Evolutionary conservation across 2,888 invertebrate species (phyloP).

Genomic region (Drosophila neonasuta): DNA sequence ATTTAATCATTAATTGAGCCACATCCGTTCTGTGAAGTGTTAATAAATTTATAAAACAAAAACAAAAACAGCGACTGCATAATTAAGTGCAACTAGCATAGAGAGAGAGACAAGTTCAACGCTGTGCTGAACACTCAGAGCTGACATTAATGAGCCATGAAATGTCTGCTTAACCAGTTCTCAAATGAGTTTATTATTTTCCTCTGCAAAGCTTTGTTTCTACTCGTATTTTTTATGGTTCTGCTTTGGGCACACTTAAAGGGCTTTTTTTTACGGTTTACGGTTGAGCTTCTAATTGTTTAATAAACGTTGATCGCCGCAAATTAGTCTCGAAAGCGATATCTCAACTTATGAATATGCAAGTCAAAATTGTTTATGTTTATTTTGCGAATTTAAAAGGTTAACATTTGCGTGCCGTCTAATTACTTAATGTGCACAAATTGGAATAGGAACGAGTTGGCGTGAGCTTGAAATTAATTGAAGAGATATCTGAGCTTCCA

Average conservation of each 20-base stretch:
- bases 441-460: not conserved
- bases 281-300: slow-evolving; percentile 1
- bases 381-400: not conserved
- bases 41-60: slow-evolving; percentile 57
- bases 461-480: not conserved
- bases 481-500: not conserved
- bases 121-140: slow-evolving; percentile 27
- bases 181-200: slow-evolving; percentile 20
- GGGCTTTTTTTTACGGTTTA: not conserved
- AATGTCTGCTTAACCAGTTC: slow-evolving; percentile 62
- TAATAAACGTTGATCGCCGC: not conserved
- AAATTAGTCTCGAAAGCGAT: not conserved
- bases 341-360: not conserved
- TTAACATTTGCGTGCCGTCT: slow-evolving; percentile 3
- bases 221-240: slow-evolving; percentile 1
- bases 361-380: not conserved
- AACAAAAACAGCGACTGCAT: slow-evolving; percentile 27
- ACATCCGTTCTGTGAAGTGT: slow-evolving; percentile 23
- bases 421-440: not conserved
- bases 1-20: not conserved
- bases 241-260: slow-evolving; percentile 3
- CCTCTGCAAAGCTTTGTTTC: slow-evolving; percentile 10
- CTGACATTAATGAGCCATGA: slow-evolving; percentile 65
- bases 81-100: slow-evolving; percentile 30
- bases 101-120: slow-evolving; percentile 27